phyloP scores from a whole-genome alignment of 2,797 vertebrate genomes.

The Ibycter americanus region DNA sequence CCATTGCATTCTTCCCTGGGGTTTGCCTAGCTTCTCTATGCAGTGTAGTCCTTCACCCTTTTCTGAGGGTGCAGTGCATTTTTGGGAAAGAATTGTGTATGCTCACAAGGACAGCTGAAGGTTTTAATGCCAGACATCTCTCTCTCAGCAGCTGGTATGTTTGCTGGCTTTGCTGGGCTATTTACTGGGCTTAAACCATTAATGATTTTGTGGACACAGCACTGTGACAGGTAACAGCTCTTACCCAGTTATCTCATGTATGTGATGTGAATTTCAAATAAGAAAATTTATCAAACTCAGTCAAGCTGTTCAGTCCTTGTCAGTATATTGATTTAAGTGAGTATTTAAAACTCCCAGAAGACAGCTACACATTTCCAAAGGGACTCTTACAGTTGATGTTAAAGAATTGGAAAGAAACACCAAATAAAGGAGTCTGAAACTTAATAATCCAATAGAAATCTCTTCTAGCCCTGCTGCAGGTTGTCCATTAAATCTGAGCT shows the following conservation, averaged over 20 bases:
- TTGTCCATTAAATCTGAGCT: not conserved
- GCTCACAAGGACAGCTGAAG: not conserved
- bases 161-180: not conserved
- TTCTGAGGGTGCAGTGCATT: not conserved
- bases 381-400: not conserved
- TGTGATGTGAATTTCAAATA: slow-evolving; percentile 12
- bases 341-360: slow-evolving; percentile 24
- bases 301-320: not conserved
- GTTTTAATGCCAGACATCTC: not conserved
- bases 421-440: not conserved
- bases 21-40: not conserved
- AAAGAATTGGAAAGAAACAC: not conserved
- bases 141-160: not conserved
- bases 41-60: not conserved
- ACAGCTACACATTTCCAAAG: not conserved
- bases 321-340: slow-evolving; percentile 31
- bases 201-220: not conserved
- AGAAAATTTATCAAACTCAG: not conserved
- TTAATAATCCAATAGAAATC: not conserved
- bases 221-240: not conserved
- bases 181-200: not conserved
- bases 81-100: not conserved
- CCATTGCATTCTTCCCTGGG: rapidly evolving
- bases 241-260: not conserved
- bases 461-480: not conserved